Conservation (phyloP, 1,140 invertebrate genomes). For the Luehdorfia chinensis region DNA sequence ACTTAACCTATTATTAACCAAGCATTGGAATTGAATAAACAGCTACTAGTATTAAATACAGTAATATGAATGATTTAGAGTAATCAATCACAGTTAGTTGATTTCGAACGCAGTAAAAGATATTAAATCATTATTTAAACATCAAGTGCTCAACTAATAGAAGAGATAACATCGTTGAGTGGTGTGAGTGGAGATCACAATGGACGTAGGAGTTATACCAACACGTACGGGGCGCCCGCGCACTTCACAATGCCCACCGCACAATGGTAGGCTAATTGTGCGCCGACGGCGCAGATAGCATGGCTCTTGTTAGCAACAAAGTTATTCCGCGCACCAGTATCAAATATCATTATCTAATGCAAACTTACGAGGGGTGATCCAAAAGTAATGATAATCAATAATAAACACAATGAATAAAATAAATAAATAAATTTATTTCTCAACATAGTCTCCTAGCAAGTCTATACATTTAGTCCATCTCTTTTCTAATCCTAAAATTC, state of each 20-base stretch:
- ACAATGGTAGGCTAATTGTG: conserved; percentile 68
- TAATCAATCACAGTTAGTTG: conserved; percentile 55
- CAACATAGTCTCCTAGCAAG: too few species aligned
- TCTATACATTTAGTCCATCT: too few species aligned
- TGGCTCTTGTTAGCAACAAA: conserved; percentile 24
- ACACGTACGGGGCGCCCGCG: conserved; percentile 53
- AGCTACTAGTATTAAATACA: conserved; percentile 14
- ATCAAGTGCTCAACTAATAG: conserved; percentile 47
- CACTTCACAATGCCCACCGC: conserved; percentile 35
- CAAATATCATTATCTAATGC: conserved; percentile 22
- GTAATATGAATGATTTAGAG: conserved; percentile 24
- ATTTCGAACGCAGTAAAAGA: conserved; percentile 23
- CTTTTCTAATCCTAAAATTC: too few species aligned
- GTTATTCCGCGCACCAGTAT: conserved; percentile 17
- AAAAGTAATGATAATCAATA: too few species aligned
- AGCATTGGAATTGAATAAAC: conserved; percentile 14
- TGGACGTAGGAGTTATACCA: conserved; percentile 56
- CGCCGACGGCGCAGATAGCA: conserved; percentile 47
- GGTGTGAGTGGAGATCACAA: conserved; percentile 39
- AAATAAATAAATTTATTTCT: too few species aligned
- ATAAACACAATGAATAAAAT: too few species aligned
- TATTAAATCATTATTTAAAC: conserved; percentile 56
- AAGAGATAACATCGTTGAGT: conserved; percentile 49
- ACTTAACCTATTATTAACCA: too few species aligned
- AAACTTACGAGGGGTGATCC: conserved; percentile 7